These are phyloP conservation scores for Sebastolobus alascanus DNA, from an alignment of 2,797 vertebrate species.

Conservation along the genomic window DNA sequence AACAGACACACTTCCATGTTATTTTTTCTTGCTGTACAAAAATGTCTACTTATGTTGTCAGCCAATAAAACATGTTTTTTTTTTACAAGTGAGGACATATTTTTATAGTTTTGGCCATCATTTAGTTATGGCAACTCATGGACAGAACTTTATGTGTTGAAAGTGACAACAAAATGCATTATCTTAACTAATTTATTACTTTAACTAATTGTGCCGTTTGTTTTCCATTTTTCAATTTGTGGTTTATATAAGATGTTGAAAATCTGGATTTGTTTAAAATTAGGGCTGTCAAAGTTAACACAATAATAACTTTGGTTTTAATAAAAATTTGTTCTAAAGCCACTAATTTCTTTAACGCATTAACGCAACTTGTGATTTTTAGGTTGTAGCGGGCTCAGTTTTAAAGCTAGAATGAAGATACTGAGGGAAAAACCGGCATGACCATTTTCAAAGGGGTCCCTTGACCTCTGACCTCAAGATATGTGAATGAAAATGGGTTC, in stretches of 20 bases:
- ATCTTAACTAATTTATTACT: not conserved
- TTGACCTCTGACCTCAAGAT: no score
- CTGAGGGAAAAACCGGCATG: no score
- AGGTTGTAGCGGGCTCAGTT: no score
- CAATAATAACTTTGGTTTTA: no score
- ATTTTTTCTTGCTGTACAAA: not conserved
- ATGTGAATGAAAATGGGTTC: no score
- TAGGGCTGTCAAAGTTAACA: no score
- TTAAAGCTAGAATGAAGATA: no score
- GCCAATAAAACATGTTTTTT: not conserved
- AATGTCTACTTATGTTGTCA: not conserved
- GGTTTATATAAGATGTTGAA: not conserved
- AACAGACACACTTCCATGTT: not conserved
- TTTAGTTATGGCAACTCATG: not conserved
- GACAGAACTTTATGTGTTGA: not conserved
- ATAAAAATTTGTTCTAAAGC: no score
- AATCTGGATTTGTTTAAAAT: no score
- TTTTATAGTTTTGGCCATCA: not conserved
- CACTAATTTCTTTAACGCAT: no score
- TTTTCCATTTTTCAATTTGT: not conserved
- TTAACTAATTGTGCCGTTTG: not conserved
- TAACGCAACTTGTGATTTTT: no score
- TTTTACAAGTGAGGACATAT: not conserved
- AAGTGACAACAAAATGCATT: not conserved
- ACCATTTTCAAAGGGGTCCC: no score